Evolutionary conservation across 2,888 invertebrate species (phyloP), one percentile per base, ranked within the genome.

Genomic region (Clitarchus hookeri): DNA sequence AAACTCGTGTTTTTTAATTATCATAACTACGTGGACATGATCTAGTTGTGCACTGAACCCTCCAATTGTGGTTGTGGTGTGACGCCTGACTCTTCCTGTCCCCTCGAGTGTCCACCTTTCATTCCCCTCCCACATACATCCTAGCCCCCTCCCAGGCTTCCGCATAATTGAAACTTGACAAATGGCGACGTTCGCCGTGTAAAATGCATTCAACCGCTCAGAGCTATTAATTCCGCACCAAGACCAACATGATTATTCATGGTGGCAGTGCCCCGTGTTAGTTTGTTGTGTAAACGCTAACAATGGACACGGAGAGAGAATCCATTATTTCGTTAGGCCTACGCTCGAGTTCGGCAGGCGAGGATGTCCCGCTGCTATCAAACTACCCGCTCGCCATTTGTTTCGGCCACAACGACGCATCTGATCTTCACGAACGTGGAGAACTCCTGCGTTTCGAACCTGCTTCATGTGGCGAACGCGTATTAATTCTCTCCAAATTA

Each of bases 211-310:
- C 82, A 82, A 23, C 82, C 27, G 27, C 82, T n/a, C 13, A 36
- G 11, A 82, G 44, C 82, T 36, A 82, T 82, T 82, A 82, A 82
- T 82, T 82, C 82, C 82, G 12, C 82, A 36, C 82, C 36, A 13
- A 36, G 82, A 23, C 19, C 36, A 27, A 36, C 82, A 82, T 82
- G 82, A 44, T 82, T 82, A 82, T 82, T 82, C 82, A 82, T 82
- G 82, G 36, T 36, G n/a, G 4, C 25, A n/a, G n/a, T 79, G 65
- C 23, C 65, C 65, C n/a, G 25, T 82, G 82, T 82, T 82, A 82
- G 27, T 82, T 82, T 82, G 82, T 82, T 6, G 82, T 36, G 36
- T 82, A 82, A 82, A 82, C 82, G 25, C 4, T 6, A 82, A 82
- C 82, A 82, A 82, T 82, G 82, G 82, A 36, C 36, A 82, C 36